Conservation (phyloP, 2,888 invertebrate genomes). For the Xanthia icteritia region DNA sequence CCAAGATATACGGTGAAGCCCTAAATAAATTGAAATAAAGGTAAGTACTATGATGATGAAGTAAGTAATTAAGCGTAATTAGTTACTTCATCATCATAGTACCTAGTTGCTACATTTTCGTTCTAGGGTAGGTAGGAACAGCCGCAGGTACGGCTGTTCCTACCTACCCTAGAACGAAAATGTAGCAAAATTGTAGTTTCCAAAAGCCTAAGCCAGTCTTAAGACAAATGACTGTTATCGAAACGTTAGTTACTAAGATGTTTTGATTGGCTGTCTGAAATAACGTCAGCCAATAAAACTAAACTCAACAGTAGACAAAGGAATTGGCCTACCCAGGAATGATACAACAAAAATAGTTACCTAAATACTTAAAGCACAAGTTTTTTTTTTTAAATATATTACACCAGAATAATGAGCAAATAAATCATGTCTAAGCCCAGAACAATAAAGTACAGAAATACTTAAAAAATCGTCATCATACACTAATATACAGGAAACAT, state of each 20-base stretch:
- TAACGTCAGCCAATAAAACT: conserved; percentile 25
- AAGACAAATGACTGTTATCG: background rate
- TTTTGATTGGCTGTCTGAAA: conserved; percentile 10
- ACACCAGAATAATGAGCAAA: conserved; percentile 36
- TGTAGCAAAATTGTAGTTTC: background rate
- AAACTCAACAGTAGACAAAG: conserved; percentile 18
- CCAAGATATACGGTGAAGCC: background rate
- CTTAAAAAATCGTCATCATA: conserved; percentile 62
- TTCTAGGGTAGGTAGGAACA: too few species aligned
- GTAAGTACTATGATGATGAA: background rate
- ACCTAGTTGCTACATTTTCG: too few species aligned
- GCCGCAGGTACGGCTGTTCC: background rate
- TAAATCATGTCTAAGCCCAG: conserved; percentile 38
- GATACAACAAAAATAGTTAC: conserved; percentile 1
- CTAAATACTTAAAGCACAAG: background rate
- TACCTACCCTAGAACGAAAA: background rate
- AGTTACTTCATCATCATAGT: too few species aligned
- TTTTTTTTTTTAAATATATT: conserved; percentile 15
- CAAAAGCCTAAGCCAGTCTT: too few species aligned
- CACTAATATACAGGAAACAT: conserved; percentile 64
- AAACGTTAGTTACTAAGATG: background rate
- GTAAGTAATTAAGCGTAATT: too few species aligned
- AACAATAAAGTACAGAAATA: conserved; percentile 52
- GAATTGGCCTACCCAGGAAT: conserved; percentile 8
- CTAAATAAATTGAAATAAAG: background rate